Evolutionary conservation across 2,797 vertebrate species (phyloP).

Genomic region (Fringilla coelebs): DNA sequence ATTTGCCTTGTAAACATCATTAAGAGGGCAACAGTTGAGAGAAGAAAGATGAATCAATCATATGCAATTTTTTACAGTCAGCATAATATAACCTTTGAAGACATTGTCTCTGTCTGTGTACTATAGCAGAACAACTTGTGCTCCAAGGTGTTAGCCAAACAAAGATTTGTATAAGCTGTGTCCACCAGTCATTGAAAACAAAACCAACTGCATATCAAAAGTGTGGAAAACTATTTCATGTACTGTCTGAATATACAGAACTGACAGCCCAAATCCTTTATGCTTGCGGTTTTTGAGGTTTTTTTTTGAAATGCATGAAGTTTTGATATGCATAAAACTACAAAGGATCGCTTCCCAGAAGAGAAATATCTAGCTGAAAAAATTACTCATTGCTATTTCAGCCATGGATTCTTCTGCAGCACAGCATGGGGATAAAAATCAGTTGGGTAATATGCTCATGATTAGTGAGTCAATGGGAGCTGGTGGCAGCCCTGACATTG

Average conservation of each 20-base stretch:
- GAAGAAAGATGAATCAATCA: neutral
- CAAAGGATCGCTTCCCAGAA: neutral
- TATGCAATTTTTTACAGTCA: neutral
- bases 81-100: neutral
- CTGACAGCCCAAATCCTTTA: neutral
- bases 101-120: neutral
- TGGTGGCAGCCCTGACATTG: neutral
- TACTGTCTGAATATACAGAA: neutral
- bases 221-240: neutral
- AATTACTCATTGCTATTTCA: neutral
- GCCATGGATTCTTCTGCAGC: neutral
- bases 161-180: neutral
- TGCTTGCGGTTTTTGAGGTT: neutral
- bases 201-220: neutral
- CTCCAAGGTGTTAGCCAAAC: neutral
- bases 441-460: neutral
- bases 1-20: neutral
- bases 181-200: neutral
- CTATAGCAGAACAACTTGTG: neutral
- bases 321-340: slow-evolving; percentile 12
- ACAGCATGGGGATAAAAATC: slow-evolving; percentile 8
- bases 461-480: slow-evolving; percentile 20
- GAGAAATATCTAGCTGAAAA: neutral
- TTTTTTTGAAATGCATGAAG: neutral
- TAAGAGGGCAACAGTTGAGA: neutral